Evolutionary conservation across 2,888 invertebrate genomes (phyloP), one percentile per base, ranked within the genome.

Genomic region (Homarus gammarus): DNA sequence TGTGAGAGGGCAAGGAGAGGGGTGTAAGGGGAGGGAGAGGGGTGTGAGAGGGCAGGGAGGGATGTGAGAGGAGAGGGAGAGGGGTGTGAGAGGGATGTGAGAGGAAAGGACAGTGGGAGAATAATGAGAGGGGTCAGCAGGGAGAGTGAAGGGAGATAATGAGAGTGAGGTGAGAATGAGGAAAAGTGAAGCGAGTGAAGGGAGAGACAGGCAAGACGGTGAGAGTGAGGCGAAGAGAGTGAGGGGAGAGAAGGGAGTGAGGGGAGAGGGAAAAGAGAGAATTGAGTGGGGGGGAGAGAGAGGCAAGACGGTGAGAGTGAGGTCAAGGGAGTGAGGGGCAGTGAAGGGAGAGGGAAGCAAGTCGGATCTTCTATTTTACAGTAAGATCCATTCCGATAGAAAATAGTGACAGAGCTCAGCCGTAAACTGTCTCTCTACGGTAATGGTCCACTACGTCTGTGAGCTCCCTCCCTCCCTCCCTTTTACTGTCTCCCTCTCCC

Each of bases 361-460:
- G n/a, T n/a, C n/a, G n/a, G 44, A 44, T 27, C 27, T 2, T 27
- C 27, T 61, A 10, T 61, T 61, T 61, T 27, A n/a, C 61, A 27
- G 27, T 27, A 18, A 27, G 61, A 61, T 61, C 61, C 61, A 61
- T n/a, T 61, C 15, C 27, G 61, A 61, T 61, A 61, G 61, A 61
- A 61, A 61, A 61, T 61, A 61, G 61, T 61, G 61, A 61, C 61
- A 61, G 61, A n/a, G 61, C 3, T n/a, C 27, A 27, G 61, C 61
- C n/a, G 61, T 61, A 61, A 61, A 61, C 61, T 61, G 6, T 27
- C 61, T 61, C 61, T 61, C 61, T 61, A n/a, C 18, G 3, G 61
- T 61, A 61, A 61, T 61, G 61, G 61, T 18, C 56, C 18, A 56
- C 56, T 56, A 8, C 18, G 18, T 56, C 56, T 56, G 56, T 56